Evolutionary conservation across 2,888 invertebrate genomes (phyloP), one percentile per base, ranked within the genome.

Genomic region (Parascotia fuliginaria): DNA sequence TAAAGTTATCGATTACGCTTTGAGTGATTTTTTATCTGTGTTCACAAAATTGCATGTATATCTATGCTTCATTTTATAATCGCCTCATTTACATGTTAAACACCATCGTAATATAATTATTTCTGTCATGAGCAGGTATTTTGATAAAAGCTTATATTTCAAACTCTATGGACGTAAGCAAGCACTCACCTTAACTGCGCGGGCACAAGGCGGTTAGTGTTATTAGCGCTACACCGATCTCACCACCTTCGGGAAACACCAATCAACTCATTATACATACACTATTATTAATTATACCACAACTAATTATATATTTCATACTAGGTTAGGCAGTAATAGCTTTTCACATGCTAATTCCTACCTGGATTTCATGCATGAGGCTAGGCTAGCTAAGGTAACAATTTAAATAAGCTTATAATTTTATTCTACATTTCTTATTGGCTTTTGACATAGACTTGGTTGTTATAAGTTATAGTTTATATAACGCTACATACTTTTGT

Each of bases 191-290:
- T 85, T 63, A 63, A 51, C 54, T 62, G 61, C 66, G 65, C 72
- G 65, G 68, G 70, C 76, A 76, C 70, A 77, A 84, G 77, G 76
- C 68, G 51, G 85, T 88, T 87, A 75, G 73, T 75, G 82, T 89
- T 89, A 89, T 77, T 84, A 85, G 87, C 83, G 71, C 80, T 85
- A 87, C 85, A 71, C 70, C 76, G 64, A 68, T 58, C 60, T 90
- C 91, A 91, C 91, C 91, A 91, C 90, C 91, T 91, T 88, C 48
- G 75, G 78, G 78, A 87, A 81, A 87, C 70, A 82, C 70, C 65
- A 80, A 60, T 61, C 59, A 64, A 53, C 51, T 69, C 65, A 74
- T 56, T 59, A 59, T 50, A 4, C 19, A 32, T 3, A 24, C 11
- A 22, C 24, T 28, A 37, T 1, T 9, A 14, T 22, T 22, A 13